Percentiles rank a stretch among this genome's conserved stretches.
These are phyloP conservation scores for Temnothorax curvispinosus DNA, from an alignment of 1,140 invertebrate species.

Conservation along the genomic window DNA sequence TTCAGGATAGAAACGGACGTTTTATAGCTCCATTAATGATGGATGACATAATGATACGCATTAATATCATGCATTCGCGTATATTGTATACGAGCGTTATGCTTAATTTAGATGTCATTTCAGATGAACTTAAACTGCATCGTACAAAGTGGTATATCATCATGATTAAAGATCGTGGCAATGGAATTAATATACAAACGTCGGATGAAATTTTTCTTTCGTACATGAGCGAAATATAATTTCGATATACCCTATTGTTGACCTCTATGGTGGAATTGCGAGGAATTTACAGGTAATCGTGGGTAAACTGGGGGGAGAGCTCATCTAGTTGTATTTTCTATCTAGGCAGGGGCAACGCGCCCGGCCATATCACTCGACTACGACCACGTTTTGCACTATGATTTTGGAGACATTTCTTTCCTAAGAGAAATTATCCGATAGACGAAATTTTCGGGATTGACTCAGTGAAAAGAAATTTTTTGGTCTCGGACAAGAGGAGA, in stretches of 20 bases:
- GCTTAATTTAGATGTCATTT: slow-evolving; percentile 30
- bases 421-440: slow-evolving; percentile 25
- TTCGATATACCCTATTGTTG: slow-evolving; percentile 62
- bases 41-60: neutral
- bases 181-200: slow-evolving; percentile 37
- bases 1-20: slow-evolving; percentile 4
- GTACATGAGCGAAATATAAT: slow-evolving; percentile 26
- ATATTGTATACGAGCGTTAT: slow-evolving; percentile 27
- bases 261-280: slow-evolving; percentile 67
- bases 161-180: neutral
- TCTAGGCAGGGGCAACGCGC: slow-evolving; percentile 67
- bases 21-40: neutral
- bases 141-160: slow-evolving; percentile 41
- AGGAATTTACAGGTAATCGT: slow-evolving; percentile 66
- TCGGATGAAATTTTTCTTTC: slow-evolving; percentile 57
- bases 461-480: neutral
- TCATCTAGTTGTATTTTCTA: slow-evolving; percentile 75
- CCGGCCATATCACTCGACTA: slow-evolving; percentile 10
- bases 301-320: slow-evolving; percentile 72
- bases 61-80: slow-evolving; percentile 4
- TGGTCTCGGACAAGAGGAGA: slow-evolving; percentile 18
- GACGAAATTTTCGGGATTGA: neutral
- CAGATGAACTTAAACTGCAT: slow-evolving; percentile 17
- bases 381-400: neutral
- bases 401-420: slow-evolving; percentile 12